Evolutionary conservation across 2,113 vertebrate genomes (phyloP).

Genomic region (Apteryx mantelli): DNA sequence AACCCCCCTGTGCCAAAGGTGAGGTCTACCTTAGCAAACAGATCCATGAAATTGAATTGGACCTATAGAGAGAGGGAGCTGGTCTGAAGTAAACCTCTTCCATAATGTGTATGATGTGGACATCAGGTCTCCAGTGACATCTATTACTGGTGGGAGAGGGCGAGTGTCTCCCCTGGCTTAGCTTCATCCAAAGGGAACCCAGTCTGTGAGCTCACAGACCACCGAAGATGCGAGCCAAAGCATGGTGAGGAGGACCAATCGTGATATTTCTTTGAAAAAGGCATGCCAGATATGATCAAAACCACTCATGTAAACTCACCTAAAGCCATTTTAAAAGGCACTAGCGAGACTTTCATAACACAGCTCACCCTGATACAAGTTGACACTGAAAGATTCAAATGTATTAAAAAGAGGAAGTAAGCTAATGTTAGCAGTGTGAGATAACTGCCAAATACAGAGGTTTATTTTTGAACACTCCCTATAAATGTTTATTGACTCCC

Average conservation of each 20-base stretch:
- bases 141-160: neutral
- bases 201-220: neutral
- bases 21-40: neutral
- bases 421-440: neutral
- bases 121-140: neutral
- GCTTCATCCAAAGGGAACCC: neutral
- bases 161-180: neutral
- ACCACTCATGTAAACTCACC: neutral
- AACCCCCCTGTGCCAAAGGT: neutral
- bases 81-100: neutral
- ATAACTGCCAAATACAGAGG: neutral
- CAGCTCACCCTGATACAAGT: neutral
- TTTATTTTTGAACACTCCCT: neutral
- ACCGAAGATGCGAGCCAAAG: neutral
- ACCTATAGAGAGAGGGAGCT: neutral
- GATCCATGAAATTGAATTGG: neutral
- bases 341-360: neutral
- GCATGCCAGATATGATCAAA: neutral
- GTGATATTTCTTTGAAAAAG: neutral
- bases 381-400: neutral
- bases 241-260: rapidly evolving
- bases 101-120: neutral
- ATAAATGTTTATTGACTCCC: neutral
- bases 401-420: neutral
- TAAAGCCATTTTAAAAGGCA: neutral